phyloP scores from a whole-genome alignment of 2,888 invertebrate genomes.

The Mystacides longicornis region DNA sequence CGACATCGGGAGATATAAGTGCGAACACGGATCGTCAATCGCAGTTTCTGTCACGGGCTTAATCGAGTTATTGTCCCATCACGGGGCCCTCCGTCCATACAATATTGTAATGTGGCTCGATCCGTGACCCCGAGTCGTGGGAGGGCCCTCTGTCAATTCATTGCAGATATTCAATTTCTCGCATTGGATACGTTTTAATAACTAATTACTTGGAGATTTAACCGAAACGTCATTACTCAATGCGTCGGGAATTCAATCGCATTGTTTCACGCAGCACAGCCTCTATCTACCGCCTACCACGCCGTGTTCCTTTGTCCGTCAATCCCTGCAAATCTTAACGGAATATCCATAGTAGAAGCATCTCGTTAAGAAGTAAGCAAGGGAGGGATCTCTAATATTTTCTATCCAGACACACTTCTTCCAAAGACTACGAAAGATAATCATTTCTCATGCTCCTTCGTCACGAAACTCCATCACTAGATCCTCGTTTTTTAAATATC shows the following conservation, averaged over 20 bases:
- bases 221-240: constrained; percentile 25
- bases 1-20: neutral
- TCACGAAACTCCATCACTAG: no score
- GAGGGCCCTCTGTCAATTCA: constrained; percentile 20
- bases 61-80: neutral
- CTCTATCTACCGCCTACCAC: neutral
- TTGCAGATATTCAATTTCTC: constrained; percentile 26
- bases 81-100: neutral
- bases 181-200: constrained; percentile 26
- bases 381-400: no score
- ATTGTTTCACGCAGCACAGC: constrained; percentile 2
- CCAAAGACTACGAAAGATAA: no score
- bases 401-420: no score
- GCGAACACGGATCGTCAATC: neutral
- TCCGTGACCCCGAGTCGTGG: constrained; percentile 3
- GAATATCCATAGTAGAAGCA: no score
- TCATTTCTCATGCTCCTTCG: no score
- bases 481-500: no score
- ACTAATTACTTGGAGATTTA: constrained; percentile 25
- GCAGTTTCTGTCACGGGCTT: neutral
- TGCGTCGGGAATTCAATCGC: neutral
- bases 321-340: neutral
- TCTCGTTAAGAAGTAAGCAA: no score
- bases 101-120: neutral
- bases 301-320: neutral